A percentile compares a stretch with the other conserved stretches of the same genome.
These are phyloP conservation scores for Sebastes matsubarae DNA, from an alignment of 2,797 vertebrate genomes.

Conservation along the genomic window DNA sequence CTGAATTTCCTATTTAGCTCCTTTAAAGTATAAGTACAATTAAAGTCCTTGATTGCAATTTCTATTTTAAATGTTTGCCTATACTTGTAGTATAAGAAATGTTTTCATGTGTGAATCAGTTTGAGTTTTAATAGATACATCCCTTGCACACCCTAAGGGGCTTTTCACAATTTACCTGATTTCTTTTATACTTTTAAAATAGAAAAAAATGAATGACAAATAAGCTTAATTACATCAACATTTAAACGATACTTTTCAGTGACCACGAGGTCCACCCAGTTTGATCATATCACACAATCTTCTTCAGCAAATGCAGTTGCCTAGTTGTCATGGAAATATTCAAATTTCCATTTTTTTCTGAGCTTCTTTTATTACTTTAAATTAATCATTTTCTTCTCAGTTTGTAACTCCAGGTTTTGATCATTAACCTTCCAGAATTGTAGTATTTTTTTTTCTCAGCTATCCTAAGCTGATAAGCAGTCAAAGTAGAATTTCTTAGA, in stretches of 20 bases:
- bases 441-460: not conserved
- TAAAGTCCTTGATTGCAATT: not conserved
- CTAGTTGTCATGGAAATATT: not conserved
- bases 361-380: not conserved
- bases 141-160: not conserved
- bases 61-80: not conserved
- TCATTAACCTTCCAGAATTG: not conserved
- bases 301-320: not conserved
- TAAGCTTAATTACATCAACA: not conserved
- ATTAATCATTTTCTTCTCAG: not conserved
- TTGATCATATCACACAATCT: not conserved
- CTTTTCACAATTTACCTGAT: not conserved
- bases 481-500: not conserved
- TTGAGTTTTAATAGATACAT: not conserved
- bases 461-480: not conserved
- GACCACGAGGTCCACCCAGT: not conserved
- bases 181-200: not conserved
- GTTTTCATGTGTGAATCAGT: not conserved
- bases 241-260: not conserved
- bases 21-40: not conserved
- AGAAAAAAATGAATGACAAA: not conserved
- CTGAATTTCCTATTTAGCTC: too few species aligned
- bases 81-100: not conserved
- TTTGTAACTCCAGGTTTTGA: not conserved
- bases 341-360: not conserved